Conservation (phyloP, 2,113 vertebrate species). For the Marcusenius ussheri region DNA sequence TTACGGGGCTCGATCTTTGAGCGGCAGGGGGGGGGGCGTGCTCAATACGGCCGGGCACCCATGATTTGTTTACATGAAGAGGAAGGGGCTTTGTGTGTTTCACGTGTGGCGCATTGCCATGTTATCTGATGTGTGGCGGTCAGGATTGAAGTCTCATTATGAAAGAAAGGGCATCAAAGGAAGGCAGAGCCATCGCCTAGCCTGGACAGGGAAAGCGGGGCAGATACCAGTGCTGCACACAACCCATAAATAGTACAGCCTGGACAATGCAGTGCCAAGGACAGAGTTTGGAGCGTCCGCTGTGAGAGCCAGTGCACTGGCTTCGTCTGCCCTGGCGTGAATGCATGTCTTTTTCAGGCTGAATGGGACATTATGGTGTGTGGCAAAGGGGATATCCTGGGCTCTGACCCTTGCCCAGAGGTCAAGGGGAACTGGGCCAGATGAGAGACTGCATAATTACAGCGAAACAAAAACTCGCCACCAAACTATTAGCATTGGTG, state of each 20-base stretch:
- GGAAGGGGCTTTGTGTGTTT: conserved; percentile 34
- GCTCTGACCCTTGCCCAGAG: conserved; percentile 46
- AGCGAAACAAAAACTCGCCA: conserved; percentile 43
- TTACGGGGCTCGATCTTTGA: not conserved
- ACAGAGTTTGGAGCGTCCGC: not conserved
- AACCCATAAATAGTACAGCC: not conserved
- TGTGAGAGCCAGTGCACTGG: not conserved
- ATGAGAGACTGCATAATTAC: conserved; percentile 49
- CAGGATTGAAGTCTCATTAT: not conserved
- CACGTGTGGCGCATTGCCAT: conserved; percentile 16
- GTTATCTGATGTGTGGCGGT: conserved; percentile 35
- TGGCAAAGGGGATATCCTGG: conserved; percentile 38
- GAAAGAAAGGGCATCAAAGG: conserved; percentile 2
- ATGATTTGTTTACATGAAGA: conserved; percentile 13
- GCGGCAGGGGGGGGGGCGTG: not conserved
- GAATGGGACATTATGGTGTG: conserved; percentile 51
- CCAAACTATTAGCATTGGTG: conserved; percentile 1
- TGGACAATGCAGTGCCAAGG: not conserved
- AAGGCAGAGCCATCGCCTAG: not conserved
- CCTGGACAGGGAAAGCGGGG: not conserved
- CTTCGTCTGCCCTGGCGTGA: not conserved
- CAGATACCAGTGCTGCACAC: not conserved
- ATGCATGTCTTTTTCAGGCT: conserved; percentile 26
- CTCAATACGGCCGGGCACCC: not conserved
- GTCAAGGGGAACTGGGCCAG: conserved; percentile 42